Evolutionary conservation across 2,888 invertebrate genomes (phyloP), one percentile per base, ranked within the genome.

Genomic region (Melipona beecheii): DNA sequence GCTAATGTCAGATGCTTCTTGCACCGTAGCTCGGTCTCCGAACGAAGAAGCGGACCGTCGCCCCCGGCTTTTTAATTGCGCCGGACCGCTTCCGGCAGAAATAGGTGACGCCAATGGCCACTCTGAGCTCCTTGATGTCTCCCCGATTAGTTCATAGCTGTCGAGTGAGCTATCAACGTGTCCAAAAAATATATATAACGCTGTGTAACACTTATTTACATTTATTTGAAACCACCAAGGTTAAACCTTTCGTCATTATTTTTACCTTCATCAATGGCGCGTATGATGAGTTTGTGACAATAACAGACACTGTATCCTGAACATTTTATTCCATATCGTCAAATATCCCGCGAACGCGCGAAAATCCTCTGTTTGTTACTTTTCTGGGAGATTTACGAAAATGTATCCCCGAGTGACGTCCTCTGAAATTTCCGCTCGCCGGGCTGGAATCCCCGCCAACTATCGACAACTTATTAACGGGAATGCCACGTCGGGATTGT

Each of bases 1-100:
- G 87, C 91, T 88, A 91, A 91, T 91, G 86, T 82, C 82, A 78
- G 86, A 89, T 89, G 83, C 86, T 87, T 86, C 83, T 83, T 85
- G 85, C 82, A 43, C 69, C 80, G 76, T 75, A 43, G 75, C 75
- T 75, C 81, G 83, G 75, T 72, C 66, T 70, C 69, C 56, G 68
- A 68, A 75, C 78, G 58, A 76, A 66, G 73, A 84, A 88, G 73
- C 50, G 24, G 24, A 13, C 75, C 78, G 5, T 62, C 19, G 77
- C 36, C 36, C 36, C 36, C 66, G 56, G 58, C 31, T 84, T 83
- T 85, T 88, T 85, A 86, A 88, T 84, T 81, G 80, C 84, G 36
- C 75, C 71, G 36, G 17, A 56, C 60, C 62, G 6, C 11, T 19
- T 24, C 60, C 21, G 69, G 79, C 4, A 69, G 70, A 84, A 86